Evolutionary conservation across 2,888 invertebrate genomes (phyloP).

Genomic region (Zhengitettix transpicula): DNA sequence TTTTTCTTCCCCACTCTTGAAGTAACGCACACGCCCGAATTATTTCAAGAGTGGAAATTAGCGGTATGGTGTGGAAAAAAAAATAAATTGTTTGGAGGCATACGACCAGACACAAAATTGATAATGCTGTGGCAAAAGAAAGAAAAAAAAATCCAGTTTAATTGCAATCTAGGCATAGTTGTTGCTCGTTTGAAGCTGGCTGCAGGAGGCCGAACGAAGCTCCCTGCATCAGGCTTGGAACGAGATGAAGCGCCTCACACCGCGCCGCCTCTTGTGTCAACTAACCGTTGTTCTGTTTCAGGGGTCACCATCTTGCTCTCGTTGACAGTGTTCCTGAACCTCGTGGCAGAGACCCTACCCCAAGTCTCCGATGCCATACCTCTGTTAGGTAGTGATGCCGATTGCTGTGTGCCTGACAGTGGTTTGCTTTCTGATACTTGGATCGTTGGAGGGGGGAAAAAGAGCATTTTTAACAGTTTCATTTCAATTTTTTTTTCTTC

Average conservation of each 20-base stretch:
- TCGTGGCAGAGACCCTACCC: constrained; percentile 94
- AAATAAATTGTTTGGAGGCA: too few relatives aligned
- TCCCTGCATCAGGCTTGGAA: too few relatives aligned
- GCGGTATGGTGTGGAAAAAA: too few relatives aligned
- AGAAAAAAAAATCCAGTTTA: too few relatives aligned
- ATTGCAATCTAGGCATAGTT: too few relatives aligned
- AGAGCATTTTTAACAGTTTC: background rate
- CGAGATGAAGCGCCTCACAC: background rate
- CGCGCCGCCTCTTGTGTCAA: background rate
- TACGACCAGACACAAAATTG: too few relatives aligned
- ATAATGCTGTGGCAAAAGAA: too few relatives aligned
- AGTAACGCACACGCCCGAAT: too few relatives aligned
- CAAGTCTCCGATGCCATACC: constrained; percentile 45
- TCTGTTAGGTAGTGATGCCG: constrained; percentile 32
- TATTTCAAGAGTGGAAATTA: too few relatives aligned
- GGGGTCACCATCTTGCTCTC: constrained; percentile 94
- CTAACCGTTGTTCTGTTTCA: constrained; percentile 35
- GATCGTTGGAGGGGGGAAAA: constrained; percentile 16
- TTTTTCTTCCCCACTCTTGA: too few relatives aligned
- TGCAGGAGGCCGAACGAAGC: too few relatives aligned
- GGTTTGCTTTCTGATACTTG: constrained; percentile 17
- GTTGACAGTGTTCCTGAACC: constrained; percentile 93
- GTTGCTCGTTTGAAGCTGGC: too few relatives aligned
- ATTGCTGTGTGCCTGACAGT: constrained; percentile 13
- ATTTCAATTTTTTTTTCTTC: background rate